phyloP scores from a whole-genome alignment of 2,888 invertebrate species.

The Acanthoscelides obtectus region DNA sequence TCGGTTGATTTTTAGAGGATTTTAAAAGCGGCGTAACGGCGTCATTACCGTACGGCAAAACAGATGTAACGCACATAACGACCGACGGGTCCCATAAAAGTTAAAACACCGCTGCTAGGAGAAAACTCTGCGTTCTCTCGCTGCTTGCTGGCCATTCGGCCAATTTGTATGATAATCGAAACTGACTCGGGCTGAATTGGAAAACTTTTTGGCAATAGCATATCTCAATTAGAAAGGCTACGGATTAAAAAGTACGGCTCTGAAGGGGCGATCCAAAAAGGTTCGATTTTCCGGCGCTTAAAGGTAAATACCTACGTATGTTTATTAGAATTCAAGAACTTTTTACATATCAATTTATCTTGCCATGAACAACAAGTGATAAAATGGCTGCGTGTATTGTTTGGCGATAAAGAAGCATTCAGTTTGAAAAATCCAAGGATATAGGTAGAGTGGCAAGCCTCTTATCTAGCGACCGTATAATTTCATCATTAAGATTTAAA shows the following conservation, averaged over 20 bases:
- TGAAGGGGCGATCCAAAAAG: background rate
- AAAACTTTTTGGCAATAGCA: constrained; percentile 20
- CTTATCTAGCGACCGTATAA: no score
- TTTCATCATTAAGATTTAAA: no score
- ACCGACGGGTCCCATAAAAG: background rate
- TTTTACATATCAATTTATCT: no score
- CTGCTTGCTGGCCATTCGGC: constrained; percentile 6
- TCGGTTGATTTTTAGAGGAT: background rate
- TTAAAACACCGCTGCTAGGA: background rate
- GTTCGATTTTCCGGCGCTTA: background rate
- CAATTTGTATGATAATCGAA: constrained; percentile 21
- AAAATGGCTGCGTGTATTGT: no score
- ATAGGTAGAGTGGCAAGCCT: no score
- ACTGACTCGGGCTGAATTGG: constrained; percentile 19
- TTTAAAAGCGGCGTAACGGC: background rate
- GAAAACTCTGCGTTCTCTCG: background rate
- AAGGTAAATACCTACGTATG: no score
- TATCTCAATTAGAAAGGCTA: constrained; percentile 26
- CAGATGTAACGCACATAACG: background rate
- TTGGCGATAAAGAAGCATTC: no score
- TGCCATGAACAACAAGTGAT: no score
- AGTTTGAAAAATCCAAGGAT: no score
- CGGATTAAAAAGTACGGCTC: constrained; percentile 22
- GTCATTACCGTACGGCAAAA: background rate
- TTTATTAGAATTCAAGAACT: no score